Percentiles rank a stretch among this genome's conserved stretches.
Conservation (phyloP, 1,140 invertebrate genomes). For the Drosophila aff. region DNA sequence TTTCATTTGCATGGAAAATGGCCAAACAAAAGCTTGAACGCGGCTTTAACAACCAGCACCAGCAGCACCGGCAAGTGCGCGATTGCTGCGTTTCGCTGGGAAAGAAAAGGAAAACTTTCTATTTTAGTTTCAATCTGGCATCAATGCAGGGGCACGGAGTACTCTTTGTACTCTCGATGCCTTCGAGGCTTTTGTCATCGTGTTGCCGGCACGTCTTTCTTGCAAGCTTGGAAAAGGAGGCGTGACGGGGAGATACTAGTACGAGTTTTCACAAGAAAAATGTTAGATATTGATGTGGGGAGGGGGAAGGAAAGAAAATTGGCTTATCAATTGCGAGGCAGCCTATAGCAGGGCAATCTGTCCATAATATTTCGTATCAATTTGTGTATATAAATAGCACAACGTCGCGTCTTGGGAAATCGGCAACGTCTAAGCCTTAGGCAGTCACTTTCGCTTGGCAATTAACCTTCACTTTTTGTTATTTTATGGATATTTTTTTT, state of each 20-base stretch:
- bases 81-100: constrained; percentile 35
- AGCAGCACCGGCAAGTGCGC: constrained; percentile 25
- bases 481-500: background rate
- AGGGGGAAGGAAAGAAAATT: constrained; percentile 23
- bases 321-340: constrained; percentile 72
- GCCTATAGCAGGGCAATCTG: constrained; percentile 49
- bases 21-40: constrained; percentile 66
- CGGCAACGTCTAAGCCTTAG: constrained; percentile 1
- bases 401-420: constrained; percentile 61
- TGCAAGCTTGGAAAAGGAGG: constrained; percentile 16
- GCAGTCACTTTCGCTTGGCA: constrained; percentile 70
- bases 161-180: constrained; percentile 13
- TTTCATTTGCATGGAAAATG: constrained; percentile 74
- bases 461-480: constrained; percentile 75
- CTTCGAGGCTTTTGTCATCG: constrained; percentile 46
- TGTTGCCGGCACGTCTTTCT: constrained; percentile 51
- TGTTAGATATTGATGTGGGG: constrained; percentile 43
- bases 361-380: constrained; percentile 22
- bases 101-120: constrained; percentile 74
- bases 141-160: constrained; percentile 33
- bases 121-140: constrained; percentile 47
- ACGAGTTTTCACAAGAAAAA: constrained; percentile 74
- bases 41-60: constrained; percentile 24
- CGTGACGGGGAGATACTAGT: constrained; percentile 2
- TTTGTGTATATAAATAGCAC: constrained; percentile 37